These are phyloP conservation scores for Hydropsyche tenuis DNA, from an alignment of 1,140 invertebrate species.

Conservation along the genomic window DNA sequence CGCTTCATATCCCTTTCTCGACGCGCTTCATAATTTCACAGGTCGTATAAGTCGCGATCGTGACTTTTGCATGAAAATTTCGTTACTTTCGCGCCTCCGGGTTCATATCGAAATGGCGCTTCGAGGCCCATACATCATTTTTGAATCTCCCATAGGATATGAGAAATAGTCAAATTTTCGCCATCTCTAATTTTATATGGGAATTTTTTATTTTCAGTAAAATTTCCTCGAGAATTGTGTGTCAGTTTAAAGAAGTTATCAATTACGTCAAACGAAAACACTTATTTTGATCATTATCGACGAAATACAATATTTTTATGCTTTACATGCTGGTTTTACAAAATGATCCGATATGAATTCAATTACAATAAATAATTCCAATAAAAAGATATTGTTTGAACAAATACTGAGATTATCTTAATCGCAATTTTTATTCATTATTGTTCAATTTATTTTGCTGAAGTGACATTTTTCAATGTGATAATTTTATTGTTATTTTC, in stretches of 20 bases:
- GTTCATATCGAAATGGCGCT: slow-evolving; percentile 9
- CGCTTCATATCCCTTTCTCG: slow-evolving; percentile 12
- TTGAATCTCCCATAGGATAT: slow-evolving; percentile 1
- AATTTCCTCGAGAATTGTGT: too few species aligned
- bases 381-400: too few species aligned
- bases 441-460: neutral
- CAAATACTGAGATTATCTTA: too few species aligned
- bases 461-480: neutral
- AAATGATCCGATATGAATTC: too few species aligned
- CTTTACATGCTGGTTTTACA: too few species aligned
- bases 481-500: neutral
- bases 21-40: slow-evolving; percentile 24
- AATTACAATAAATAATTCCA: too few species aligned
- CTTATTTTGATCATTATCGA: too few species aligned
- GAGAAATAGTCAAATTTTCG: slow-evolving; percentile 3
- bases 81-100: neutral
- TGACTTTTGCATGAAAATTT: slow-evolving; percentile 1
- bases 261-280: too few species aligned
- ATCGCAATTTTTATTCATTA: too few species aligned
- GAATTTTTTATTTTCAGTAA: too few species aligned
- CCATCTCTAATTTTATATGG: neutral
- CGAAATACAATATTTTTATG: too few species aligned
- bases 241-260: too few species aligned
- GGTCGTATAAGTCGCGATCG: slow-evolving; percentile 21
- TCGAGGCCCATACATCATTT: slow-evolving; percentile 2